phyloP scores from a whole-genome alignment of 92 coral and sea anemone species.

The Diadumene lineata region DNA sequence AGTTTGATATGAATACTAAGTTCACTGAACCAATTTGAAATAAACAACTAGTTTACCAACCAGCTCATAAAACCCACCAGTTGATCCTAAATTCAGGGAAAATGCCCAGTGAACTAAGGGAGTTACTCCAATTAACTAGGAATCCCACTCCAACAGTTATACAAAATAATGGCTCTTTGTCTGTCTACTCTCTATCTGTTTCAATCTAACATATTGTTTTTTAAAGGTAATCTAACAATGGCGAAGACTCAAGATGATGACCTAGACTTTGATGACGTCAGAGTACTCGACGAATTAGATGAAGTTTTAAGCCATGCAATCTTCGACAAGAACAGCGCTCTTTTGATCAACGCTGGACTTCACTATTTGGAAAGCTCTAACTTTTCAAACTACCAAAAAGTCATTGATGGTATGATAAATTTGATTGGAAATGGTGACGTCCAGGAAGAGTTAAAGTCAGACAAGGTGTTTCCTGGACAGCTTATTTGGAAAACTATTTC shows the following conservation, averaged over 20 bases:
- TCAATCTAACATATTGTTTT: no score
- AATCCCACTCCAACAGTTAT: no score
- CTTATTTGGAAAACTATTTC: slow-evolving; percentile 83
- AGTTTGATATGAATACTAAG: no score
- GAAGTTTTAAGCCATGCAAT: slow-evolving; percentile 68
- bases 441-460: slow-evolving; percentile 6
- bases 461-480: slow-evolving; percentile 70
- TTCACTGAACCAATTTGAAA: no score
- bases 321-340: slow-evolving; percentile 67
- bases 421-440: slow-evolving; percentile 45
- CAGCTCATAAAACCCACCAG: no score
- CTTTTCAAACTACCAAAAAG: slow-evolving; percentile 73
- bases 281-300: slow-evolving; percentile 65
- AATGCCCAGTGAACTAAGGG: no score
- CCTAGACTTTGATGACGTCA: slow-evolving; percentile 65
- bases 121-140: no score
- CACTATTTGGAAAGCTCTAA: slow-evolving; percentile 88
- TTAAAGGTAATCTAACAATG: slow-evolving; percentile 62
- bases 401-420: slow-evolving; percentile 47
- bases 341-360: slow-evolving; percentile 78
- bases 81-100: no score
- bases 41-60: no score
- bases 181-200: no score
- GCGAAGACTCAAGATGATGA: slow-evolving; percentile 67
- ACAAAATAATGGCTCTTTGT: no score